Base-by-base conservation (phyloP, 2,113 vertebrate species). In the Acrocephalus arundinaceus region DNA sequence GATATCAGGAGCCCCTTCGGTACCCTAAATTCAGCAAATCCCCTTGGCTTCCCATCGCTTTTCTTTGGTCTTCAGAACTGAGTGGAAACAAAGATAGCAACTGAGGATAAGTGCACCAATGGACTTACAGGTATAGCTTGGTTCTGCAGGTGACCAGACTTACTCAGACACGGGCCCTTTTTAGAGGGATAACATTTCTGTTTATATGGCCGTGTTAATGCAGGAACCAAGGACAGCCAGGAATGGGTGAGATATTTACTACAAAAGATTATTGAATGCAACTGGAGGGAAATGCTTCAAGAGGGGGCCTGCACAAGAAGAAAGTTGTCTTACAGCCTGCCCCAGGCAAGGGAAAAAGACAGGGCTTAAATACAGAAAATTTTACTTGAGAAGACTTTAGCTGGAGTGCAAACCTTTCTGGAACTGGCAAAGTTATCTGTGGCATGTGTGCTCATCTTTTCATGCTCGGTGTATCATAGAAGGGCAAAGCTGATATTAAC, bases 381-480 rank as follows among this genome's bases (percentile, higher is more conserved):
- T 70, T 73, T 58, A 33, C 12, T 23, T 59, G 25, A 58, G 25
- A 51, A 72, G 20, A 8, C 13, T 54, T 83, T 80, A 73, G 22
- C 10, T 52, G 39, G 39, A 59, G 4, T 62, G 22, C 20, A 74
- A 77, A 70, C 24, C 15, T 73, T 31, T 88, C 20, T 46, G 39
- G 15, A 48, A n/a, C 12, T 30, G 31, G 31, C 20, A 54, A 76
- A 77, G 7, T 52, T 6, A 16, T 65, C 31, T 41, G 2, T 1
- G 6, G 6, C 13, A 41, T 13, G 1, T 62, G 4, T 1, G 24
- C 16, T 80, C 6, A 28, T 65, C 15, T 84, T 73, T 61, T 45
- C 39, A 30, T 49, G 28, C 35, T 41, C 2, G 1, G 13, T 57
- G 17, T 30, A 27, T 16, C 0, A 0, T 11, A 33, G 20, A 83